Percentiles rank a stretch among this genome's conserved stretches.
Evolutionary conservation across 2,888 invertebrate species (phyloP).

Genomic region (Candidula unifasciata): DNA sequence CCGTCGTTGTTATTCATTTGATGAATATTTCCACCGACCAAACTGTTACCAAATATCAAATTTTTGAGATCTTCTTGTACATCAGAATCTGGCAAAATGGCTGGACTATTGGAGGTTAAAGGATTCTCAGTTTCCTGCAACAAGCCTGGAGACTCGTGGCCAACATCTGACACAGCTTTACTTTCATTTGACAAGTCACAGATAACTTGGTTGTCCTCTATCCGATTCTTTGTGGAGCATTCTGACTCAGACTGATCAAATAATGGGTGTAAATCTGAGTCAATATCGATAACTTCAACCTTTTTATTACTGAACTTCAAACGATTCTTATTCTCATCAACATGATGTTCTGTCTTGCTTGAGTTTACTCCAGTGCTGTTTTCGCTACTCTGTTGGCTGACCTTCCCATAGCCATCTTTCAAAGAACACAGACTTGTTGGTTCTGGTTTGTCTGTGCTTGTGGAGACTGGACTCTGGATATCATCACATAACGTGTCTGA

Average conservation of each 20-base stretch:
- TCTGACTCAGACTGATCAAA: slow-evolving; percentile 14
- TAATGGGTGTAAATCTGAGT: slow-evolving; percentile 23
- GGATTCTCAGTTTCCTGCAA: no score
- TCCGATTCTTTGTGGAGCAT: neutral
- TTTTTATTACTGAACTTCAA: neutral
- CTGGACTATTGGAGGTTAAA: no score
- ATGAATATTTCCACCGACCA: no score
- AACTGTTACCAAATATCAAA: no score
- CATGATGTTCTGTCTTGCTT: neutral
- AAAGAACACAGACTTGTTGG: neutral
- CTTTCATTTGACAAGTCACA: neutral
- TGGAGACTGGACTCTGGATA: neutral
- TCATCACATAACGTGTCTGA: neutral
- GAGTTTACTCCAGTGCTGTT: neutral
- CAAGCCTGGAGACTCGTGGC: neutral
- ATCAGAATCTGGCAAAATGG: no score
- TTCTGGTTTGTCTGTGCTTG: neutral
- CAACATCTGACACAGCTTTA: neutral
- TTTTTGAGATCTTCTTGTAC: no score
- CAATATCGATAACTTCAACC: neutral
- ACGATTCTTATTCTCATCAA: neutral
- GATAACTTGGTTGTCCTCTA: neutral
- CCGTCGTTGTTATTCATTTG: no score
- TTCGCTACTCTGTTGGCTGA: neutral
- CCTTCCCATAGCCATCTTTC: neutral